Evolutionary conservation across 2,113 vertebrate species (phyloP).

Genomic region (Dascyllus trimaculatus): DNA sequence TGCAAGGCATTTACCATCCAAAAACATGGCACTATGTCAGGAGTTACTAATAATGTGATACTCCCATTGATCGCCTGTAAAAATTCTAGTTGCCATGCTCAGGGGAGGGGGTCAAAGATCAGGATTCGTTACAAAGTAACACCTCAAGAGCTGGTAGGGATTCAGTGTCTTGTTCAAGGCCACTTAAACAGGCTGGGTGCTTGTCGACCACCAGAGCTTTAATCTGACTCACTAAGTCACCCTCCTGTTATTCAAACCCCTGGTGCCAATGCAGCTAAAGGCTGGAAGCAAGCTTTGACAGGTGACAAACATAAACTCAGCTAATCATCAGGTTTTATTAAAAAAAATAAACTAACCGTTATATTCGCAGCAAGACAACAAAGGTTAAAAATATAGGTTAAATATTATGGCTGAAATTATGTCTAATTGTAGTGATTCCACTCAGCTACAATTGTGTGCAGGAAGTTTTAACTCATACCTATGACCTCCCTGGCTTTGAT

Average conservation of each 20-base stretch:
- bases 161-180: constrained; percentile 44
- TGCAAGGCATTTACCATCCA: constrained; percentile 52
- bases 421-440: no score
- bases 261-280: constrained; percentile 6
- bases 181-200: constrained; percentile 26
- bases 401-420: no score
- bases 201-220: constrained; percentile 8
- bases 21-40: constrained; percentile 8
- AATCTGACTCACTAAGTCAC: constrained; percentile 32
- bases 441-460: no score
- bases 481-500: background rate
- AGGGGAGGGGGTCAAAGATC: constrained; percentile 30
- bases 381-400: no score
- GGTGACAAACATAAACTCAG: background rate
- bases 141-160: constrained; percentile 26
- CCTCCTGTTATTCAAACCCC: constrained; percentile 25
- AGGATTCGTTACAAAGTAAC: constrained; percentile 18
- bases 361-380: no score
- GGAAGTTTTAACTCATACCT: background rate
- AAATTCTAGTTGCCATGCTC: constrained; percentile 26
- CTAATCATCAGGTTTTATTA: background rate
- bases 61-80: constrained; percentile 33
- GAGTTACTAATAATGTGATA: constrained; percentile 47
- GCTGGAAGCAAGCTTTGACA: background rate
- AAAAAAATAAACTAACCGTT: background rate